Evolutionary conservation across 1,140 invertebrate species (phyloP).

Genomic region (Papilio polytes): DNA sequence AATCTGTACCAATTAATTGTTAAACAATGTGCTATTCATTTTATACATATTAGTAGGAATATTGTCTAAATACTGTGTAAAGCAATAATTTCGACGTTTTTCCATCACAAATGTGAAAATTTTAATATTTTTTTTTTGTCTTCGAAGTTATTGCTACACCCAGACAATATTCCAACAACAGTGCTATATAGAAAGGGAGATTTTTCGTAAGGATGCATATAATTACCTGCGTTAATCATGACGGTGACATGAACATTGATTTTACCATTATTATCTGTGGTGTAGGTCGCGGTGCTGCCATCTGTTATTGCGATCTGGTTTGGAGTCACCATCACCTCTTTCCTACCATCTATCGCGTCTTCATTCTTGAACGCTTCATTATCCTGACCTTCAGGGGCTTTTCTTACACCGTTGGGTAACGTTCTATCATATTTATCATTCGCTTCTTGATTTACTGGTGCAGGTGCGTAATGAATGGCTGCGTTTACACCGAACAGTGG

Average conservation of each 20-base stretch:
- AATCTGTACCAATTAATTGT: conserved; percentile 61
- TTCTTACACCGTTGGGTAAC: conserved; percentile 81
- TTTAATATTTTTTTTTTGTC: neutral
- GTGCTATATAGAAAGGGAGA: conserved; percentile 55
- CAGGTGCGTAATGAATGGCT: conserved; percentile 77
- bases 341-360: conserved; percentile 85
- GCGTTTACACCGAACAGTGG: conserved; percentile 82
- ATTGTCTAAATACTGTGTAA: neutral
- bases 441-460: conserved; percentile 50
- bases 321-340: conserved; percentile 70
- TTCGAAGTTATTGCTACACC: conserved; percentile 44
- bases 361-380: conserved; percentile 87
- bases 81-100: neutral
- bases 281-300: conserved; percentile 84
- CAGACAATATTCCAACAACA: conserved; percentile 23
- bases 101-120: neutral
- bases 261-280: conserved; percentile 93
- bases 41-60: conserved; percentile 33
- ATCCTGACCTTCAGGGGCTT: conserved; percentile 91
- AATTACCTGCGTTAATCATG: conserved; percentile 88
- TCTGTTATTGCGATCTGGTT: conserved; percentile 80
- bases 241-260: conserved; percentile 95
- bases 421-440: conserved; percentile 65
- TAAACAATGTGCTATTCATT: conserved; percentile 62
- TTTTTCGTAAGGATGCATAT: conserved; percentile 81